Conservation (phyloP, 2,113 vertebrate genomes). For the Hoplias malabaricus region DNA sequence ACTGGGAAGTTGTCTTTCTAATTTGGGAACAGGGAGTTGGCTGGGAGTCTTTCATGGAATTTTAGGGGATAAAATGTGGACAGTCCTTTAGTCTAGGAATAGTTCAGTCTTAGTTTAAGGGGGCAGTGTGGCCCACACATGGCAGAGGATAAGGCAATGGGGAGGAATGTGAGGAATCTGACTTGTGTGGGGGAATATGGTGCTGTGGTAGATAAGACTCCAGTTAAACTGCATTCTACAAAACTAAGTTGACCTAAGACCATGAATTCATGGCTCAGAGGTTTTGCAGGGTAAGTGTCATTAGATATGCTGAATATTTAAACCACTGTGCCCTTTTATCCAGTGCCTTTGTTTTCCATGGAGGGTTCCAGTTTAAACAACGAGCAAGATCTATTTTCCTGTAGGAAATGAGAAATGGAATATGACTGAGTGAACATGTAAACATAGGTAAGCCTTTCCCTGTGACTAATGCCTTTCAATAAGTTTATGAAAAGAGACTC, state of each 20-base stretch:
- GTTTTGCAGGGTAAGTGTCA: not conserved
- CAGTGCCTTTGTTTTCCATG: conserved; percentile 6
- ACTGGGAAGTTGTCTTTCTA: not conserved
- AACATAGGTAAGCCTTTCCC: not conserved
- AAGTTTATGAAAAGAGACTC: not conserved
- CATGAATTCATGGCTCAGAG: not conserved
- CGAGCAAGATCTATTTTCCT: conserved; percentile 32
- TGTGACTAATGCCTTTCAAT: not conserved
- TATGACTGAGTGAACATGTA: conserved; percentile 6
- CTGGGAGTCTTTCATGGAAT: conserved; percentile 1
- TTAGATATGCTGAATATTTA: not conserved
- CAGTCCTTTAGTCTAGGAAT: not conserved
- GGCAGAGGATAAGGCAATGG: conserved; percentile 31
- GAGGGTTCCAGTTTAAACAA: conserved; percentile 26
- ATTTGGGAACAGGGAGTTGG: not conserved
- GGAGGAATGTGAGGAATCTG: conserved; percentile 30
- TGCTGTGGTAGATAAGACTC: conserved; percentile 1
- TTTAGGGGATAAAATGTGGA: not conserved
- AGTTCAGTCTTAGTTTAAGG: not conserved
- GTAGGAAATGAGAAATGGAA: conserved; percentile 9
- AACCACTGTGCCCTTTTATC: not conserved
- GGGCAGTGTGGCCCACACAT: conserved; percentile 20
- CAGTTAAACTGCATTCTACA: conserved; percentile 4
- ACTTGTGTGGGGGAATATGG: conserved; percentile 13
- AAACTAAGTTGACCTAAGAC: not conserved